Conservation (phyloP, 2,797 vertebrate genomes). For the Silurus lanzhouensis region DNA sequence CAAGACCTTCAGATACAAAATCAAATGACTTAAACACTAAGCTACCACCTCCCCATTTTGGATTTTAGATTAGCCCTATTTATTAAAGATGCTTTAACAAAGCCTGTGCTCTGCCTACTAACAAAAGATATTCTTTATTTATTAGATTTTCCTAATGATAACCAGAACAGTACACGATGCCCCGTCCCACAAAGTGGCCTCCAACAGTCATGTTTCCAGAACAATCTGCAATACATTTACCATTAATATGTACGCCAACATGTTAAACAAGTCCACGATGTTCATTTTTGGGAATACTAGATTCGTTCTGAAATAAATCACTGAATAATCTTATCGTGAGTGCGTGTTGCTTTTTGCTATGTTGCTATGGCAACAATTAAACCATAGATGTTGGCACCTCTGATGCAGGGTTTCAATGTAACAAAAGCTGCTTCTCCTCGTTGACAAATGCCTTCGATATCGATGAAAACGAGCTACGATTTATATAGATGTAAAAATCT, state of each 20-base stretch:
- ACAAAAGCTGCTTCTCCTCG: neutral
- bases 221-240: neutral
- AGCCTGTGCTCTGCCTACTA: neutral
- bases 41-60: too few species aligned
- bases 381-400: neutral
- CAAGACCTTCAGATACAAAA: too few species aligned
- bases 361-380: neutral
- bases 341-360: too few species aligned
- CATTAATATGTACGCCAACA: too few species aligned
- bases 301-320: neutral
- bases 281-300: neutral
- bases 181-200: neutral
- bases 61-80: too few species aligned
- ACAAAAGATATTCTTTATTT: neutral
- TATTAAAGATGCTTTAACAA: neutral
- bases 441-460: neutral
- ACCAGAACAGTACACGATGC: neutral
- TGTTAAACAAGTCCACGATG: neutral
- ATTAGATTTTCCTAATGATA: neutral
- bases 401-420: slow-evolving; percentile 8
- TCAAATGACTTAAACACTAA: too few species aligned
- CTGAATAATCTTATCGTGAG: neutral
- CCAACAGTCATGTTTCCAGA: neutral
- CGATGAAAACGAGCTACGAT: neutral
- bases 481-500: neutral